Evolutionary conservation across 2,888 invertebrate genomes (phyloP).

Genomic region (Dryobota labecula): DNA sequence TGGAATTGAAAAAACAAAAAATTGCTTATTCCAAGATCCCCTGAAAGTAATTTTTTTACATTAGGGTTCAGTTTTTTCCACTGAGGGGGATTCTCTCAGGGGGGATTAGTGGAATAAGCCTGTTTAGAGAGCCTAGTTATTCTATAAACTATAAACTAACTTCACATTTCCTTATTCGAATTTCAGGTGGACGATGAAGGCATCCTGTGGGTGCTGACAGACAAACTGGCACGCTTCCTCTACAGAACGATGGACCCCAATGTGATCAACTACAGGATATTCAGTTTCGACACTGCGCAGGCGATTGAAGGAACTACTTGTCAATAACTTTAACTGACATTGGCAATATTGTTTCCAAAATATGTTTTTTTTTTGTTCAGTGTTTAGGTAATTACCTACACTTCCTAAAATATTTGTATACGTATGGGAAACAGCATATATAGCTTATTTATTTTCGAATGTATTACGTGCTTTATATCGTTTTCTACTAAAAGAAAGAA

Average conservation of each 20-base stretch:
- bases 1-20: too few relatives aligned
- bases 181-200: conserved; percentile 90
- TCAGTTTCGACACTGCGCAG: conserved; percentile 88
- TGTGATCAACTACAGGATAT: conserved; percentile 93
- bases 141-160: not conserved
- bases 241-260: conserved; percentile 92
- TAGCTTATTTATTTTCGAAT: conserved; percentile 14
- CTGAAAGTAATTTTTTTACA: too few relatives aligned
- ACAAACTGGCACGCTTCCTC: conserved; percentile 94
- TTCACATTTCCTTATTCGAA: not conserved
- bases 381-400: not conserved
- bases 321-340: conserved; percentile 65
- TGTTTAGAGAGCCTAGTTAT: too few relatives aligned
- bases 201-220: conserved; percentile 93
- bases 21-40: too few relatives aligned
- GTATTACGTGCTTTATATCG: not conserved
- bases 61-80: too few relatives aligned
- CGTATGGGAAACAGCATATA: not conserved
- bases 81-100: too few relatives aligned
- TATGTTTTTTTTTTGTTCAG: not conserved
- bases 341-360: not conserved
- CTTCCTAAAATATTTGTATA: conserved; percentile 1
- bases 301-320: conserved; percentile 91
- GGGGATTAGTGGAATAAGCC: too few relatives aligned
- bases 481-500: not conserved